phyloP scores from a whole-genome alignment of 2,888 invertebrate genomes.

The Eudasyphora cyanicolor region DNA sequence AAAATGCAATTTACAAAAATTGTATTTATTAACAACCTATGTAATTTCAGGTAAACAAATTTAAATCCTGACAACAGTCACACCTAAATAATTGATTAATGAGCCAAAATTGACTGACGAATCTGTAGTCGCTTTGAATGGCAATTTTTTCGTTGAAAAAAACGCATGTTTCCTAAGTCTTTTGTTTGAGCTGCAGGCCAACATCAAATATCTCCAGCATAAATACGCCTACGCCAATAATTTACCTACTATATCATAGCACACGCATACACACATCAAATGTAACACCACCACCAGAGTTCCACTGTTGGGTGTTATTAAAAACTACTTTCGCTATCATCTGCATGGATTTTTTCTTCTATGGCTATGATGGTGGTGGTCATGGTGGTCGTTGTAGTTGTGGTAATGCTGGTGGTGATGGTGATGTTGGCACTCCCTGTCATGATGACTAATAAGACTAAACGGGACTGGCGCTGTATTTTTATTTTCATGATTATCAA shows the following conservation, averaged over 20 bases:
- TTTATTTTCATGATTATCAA: slow-evolving; percentile 25
- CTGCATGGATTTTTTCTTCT: slow-evolving; percentile 6
- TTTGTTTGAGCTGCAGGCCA: slow-evolving; percentile 31
- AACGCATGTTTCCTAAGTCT: slow-evolving; percentile 52
- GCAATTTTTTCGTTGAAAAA: background rate
- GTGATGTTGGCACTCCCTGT: slow-evolving; percentile 40
- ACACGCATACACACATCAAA: background rate
- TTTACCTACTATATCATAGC: background rate
- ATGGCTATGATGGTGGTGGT: slow-evolving; percentile 5
- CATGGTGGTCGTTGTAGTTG: background rate
- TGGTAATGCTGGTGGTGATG: no score
- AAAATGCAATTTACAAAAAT: no score
- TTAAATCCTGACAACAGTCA: no score
- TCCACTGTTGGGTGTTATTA: background rate
- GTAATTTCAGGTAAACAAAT: no score
- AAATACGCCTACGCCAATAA: background rate
- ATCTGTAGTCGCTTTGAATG: background rate
- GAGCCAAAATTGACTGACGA: no score
- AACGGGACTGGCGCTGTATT: background rate
- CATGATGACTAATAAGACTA: slow-evolving; percentile 46
- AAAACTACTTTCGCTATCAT: slow-evolving; percentile 64
- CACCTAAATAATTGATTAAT: no score
- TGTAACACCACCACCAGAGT: background rate
- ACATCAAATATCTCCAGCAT: background rate
- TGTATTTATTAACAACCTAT: no score